Evolutionary conservation across 2,888 invertebrate genomes (phyloP).

Genomic region (Noctua fimbriata): DNA sequence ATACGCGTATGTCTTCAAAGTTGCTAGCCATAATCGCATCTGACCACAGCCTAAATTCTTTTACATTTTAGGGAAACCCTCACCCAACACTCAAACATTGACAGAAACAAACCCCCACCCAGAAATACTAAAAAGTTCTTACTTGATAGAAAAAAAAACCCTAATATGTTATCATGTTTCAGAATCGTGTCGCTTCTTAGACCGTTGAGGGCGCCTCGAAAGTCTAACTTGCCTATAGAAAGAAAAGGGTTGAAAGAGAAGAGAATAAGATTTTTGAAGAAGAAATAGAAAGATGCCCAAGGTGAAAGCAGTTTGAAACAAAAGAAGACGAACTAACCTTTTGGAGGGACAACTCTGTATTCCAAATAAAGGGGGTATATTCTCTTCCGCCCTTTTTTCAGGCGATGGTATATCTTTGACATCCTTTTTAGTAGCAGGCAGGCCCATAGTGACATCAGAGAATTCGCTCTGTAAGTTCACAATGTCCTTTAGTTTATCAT

Average conservation of each 20-base stretch:
- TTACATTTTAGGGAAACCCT: slow-evolving; percentile 12
- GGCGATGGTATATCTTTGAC: slow-evolving; percentile 83
- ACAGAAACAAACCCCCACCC: slow-evolving; percentile 26
- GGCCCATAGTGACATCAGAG: slow-evolving; percentile 82
- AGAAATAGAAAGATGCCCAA: slow-evolving; percentile 7
- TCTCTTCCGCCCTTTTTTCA: slow-evolving; percentile 78
- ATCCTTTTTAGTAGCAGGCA: slow-evolving; percentile 75
- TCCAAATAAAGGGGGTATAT: slow-evolving; percentile 76
- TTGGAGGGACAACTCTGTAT: slow-evolving; percentile 85
- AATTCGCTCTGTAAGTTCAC: slow-evolving; percentile 83
- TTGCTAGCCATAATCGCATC: background rate
- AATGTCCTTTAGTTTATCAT: slow-evolving; percentile 81
- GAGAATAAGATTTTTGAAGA: slow-evolving; percentile 19
- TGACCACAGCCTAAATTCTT: slow-evolving; percentile 12
- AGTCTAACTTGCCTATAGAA: slow-evolving; percentile 55
- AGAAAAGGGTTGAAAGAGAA: slow-evolving; percentile 42
- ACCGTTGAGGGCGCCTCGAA: slow-evolving; percentile 48
- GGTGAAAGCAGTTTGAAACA: background rate
- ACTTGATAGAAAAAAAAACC: slow-evolving; percentile 39
- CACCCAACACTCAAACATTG: slow-evolving; percentile 27
- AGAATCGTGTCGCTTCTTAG: slow-evolving; percentile 47
- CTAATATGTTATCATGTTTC: slow-evolving; percentile 45
- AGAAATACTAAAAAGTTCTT: slow-evolving; percentile 45
- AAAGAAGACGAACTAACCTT: slow-evolving; percentile 74
- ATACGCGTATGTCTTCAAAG: background rate